These are phyloP conservation scores for Phaethornis superciliosus DNA, from an alignment of 2,113 vertebrate genomes.

Conservation along the genomic window DNA sequence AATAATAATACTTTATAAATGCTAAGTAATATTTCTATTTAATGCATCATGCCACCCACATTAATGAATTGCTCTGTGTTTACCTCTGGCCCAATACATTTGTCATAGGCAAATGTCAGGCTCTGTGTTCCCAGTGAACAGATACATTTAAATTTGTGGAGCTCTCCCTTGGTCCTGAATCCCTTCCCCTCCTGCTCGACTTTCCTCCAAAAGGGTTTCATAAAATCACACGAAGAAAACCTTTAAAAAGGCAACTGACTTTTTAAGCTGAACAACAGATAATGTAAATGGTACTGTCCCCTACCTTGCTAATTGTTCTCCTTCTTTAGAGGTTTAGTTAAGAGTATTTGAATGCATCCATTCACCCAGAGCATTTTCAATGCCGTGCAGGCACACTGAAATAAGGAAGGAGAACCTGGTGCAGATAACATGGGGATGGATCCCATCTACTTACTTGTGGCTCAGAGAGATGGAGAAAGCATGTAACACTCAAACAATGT, in stretches of 20 bases:
- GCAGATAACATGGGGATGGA: neutral
- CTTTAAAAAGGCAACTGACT: neutral
- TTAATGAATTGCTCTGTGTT: constrained; percentile 3
- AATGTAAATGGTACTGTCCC: neutral
- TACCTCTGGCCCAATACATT: neutral
- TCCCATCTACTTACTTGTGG: neutral
- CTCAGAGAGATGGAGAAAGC: neutral
- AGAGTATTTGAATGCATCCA: neutral
- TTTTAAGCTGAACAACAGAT: neutral
- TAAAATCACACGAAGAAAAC: neutral
- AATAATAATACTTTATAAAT: constrained; percentile 1
- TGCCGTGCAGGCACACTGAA: neutral
- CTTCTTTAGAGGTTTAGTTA: neutral
- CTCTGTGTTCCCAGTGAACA: neutral
- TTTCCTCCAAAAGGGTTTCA: neutral
- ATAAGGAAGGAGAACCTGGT: neutral
- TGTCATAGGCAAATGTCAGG: neutral
- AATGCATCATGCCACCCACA: neutral
- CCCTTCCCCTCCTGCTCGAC: neutral
- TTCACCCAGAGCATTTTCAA: neutral
- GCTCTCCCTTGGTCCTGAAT: neutral
- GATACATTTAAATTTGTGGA: neutral
- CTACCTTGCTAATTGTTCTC: neutral
- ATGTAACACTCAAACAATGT: neutral
- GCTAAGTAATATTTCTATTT: constrained; percentile 1